Base-by-base conservation (phyloP, 2,888 invertebrate genomes). In the Pseudococcus longispinus region DNA sequence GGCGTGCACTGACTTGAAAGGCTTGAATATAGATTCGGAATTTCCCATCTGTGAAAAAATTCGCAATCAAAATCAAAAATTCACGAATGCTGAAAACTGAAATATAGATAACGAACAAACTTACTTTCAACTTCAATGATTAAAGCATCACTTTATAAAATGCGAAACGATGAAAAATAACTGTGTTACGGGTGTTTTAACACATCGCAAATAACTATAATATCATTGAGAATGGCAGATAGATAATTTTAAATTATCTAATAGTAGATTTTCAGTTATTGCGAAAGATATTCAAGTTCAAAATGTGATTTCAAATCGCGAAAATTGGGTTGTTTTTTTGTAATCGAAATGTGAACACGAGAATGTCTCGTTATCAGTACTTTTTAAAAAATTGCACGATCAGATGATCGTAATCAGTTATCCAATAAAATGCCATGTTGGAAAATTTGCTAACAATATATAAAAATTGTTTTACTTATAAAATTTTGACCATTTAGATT, bases 1-100 rank as follows among this genome's bases (percentile, higher is more conserved):
- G 32, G 84, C 60, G 20, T 32, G 55, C 1, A 84, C 84, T 29
- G 84, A 55, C 11, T 84, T 84, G 32, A 51, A 83, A 2, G 83
- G 51, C 13, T 83, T 51, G 5, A 51, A 26, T 8, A 46, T 29
- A 13, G 85, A 85, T 46, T 85, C 77, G 8, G 46, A 20, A n/a
- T 85, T 85, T 26, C 85, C 85, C 85, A 85, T 85, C 85, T 85
- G n/a, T 26, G 55, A 3, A 4, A 46, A 46, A 46, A 46, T 11
- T 46, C 1, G 15, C 3, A 11, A 15, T 46, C 44, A 46, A 8
- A n/a, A n/a, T 8, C 55, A 55, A 55, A 55, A 55, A n/a, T 18
- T n/a, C 15, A n/a, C 55, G n/a, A 37, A 55, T n/a, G 6, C n/a
- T 55, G 20, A n/a, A 55, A n/a, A n/a, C n/a, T 51, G 8, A 51